These are phyloP conservation scores for Hydrozoanthus tunicans DNA, from an alignment of 64 coral and sea anemone genomes.

Conservation along the genomic window DNA sequence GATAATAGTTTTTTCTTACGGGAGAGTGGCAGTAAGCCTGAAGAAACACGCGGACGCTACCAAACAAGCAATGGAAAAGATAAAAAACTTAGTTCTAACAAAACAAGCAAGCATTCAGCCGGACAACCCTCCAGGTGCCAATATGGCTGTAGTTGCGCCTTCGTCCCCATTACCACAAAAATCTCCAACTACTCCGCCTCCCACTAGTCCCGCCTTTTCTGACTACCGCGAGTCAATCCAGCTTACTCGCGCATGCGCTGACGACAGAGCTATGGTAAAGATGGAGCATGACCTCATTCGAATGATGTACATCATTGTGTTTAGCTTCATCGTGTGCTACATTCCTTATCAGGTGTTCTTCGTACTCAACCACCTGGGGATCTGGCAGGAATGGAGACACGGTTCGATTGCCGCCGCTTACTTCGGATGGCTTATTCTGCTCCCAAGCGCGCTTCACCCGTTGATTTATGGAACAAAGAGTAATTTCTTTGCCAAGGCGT, in stretches of 20 bases:
- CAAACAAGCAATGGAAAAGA: neutral
- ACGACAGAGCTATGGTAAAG: neutral
- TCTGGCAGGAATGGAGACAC: constrained; percentile 39
- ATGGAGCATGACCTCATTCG: constrained; percentile 30
- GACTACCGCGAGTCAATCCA: neutral
- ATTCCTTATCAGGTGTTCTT: constrained; percentile 36
- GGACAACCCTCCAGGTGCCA: neutral
- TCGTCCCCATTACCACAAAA: neutral
- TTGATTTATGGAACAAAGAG: constrained; percentile 9
- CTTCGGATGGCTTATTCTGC: constrained; percentile 7
- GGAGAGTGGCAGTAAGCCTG: constrained; percentile 18
- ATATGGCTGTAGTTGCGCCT: neutral
- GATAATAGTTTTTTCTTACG: constrained; percentile 37
- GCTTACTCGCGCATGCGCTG: neutral
- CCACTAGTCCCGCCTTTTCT: neutral
- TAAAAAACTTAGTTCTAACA: neutral
- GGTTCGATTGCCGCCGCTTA: constrained; percentile 6
- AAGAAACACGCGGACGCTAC: constrained; percentile 7
- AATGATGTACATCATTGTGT: constrained; percentile 58
- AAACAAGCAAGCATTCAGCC: neutral
- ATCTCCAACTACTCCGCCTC: neutral
- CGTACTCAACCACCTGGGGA: constrained; percentile 48
- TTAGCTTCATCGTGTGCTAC: neutral
- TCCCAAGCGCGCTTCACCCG: constrained; percentile 49
- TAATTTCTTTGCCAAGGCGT: neutral